A percentile compares a stretch with the other conserved stretches of the same genome.
phyloP scores from a whole-genome alignment of 1,140 invertebrate genomes.

The Drosophila chauvacae region DNA sequence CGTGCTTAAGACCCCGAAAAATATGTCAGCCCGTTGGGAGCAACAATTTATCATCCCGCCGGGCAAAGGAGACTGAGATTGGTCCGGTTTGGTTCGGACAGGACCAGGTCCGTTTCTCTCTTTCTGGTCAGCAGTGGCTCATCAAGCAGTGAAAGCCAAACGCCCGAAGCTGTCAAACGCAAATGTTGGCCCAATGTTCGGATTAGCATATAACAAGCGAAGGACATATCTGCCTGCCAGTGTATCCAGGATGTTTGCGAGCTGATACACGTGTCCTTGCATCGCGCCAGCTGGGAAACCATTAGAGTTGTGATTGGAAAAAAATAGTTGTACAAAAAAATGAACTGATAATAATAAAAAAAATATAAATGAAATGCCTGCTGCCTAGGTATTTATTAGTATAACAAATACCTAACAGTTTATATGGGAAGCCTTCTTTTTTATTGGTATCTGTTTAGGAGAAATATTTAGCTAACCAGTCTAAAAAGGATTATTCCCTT shows the following conservation, averaged over 20 bases:
- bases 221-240: conserved; percentile 39
- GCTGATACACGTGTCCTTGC: conserved; percentile 40
- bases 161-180: conserved; percentile 61
- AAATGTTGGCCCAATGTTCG: conserved; percentile 60
- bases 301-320: background rate
- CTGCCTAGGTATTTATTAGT: background rate
- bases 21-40: conserved; percentile 53
- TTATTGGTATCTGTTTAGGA: no score
- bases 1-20: conserved; percentile 51
- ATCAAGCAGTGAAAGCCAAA: conserved; percentile 50
- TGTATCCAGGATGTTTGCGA: conserved; percentile 19
- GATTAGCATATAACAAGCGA: conserved; percentile 73
- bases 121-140: conserved; percentile 56
- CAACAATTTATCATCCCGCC: conserved; percentile 61
- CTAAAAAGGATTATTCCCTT: no score
- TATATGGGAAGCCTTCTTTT: no score
- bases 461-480: no score
- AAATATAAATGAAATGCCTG: no score
- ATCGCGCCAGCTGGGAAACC: conserved; percentile 5
- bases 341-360: background rate
- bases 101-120: conserved; percentile 22
- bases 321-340: background rate
- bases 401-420: no score
- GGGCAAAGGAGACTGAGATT: conserved; percentile 24
- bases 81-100: conserved; percentile 1